Percentiles rank a stretch among this genome's conserved stretches.
Evolutionary conservation across 2,888 invertebrate genomes (phyloP).

Genomic region (Spodoptera picta): DNA sequence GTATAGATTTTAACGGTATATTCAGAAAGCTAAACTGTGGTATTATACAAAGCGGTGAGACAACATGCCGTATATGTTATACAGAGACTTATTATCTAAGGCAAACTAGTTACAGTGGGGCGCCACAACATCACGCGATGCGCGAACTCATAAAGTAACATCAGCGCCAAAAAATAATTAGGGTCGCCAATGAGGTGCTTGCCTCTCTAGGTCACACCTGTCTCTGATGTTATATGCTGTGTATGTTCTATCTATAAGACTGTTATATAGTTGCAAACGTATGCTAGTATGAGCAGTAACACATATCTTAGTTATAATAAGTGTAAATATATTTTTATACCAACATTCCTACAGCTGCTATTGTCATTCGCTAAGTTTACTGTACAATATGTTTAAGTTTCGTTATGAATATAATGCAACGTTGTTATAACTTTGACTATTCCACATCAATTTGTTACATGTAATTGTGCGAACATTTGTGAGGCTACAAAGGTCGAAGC

Average conservation of each 20-base stretch:
- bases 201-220: no score
- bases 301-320: slow-evolving; percentile 29
- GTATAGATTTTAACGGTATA: no score
- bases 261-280: slow-evolving; percentile 24
- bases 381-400: no score
- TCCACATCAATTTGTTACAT: slow-evolving; percentile 1
- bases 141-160: no score
- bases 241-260: slow-evolving; percentile 19
- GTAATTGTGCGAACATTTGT: slow-evolving; percentile 5
- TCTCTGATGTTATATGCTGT: not conserved
- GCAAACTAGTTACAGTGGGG: no score
- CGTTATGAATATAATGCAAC: no score
- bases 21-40: no score
- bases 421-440: not conserved
- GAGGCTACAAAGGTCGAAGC: slow-evolving; percentile 37
- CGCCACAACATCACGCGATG: no score
- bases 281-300: slow-evolving; percentile 29
- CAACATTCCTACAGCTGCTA: slow-evolving; percentile 47
- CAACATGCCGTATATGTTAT: no score
- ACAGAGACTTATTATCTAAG: no score
- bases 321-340: slow-evolving; percentile 52
- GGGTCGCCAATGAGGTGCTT: no score
- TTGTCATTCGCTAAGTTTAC: not conserved
- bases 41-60: not conserved
- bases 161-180: no score